Evolutionary conservation across 2,797 vertebrate species (phyloP).

Genomic region (Galaxias olidus): DNA sequence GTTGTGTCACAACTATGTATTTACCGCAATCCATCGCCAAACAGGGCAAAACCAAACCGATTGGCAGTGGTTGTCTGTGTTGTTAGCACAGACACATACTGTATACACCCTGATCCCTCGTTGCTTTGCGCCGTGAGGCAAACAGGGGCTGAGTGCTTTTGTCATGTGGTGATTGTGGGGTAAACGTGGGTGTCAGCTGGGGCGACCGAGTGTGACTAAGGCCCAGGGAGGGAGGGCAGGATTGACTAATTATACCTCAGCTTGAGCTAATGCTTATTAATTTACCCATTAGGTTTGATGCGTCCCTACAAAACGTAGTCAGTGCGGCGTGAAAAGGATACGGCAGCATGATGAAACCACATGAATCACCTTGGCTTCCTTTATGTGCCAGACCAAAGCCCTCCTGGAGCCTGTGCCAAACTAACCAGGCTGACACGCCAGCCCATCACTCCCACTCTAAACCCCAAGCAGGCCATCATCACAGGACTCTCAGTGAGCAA

Average conservation of each 20-base stretch:
- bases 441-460: constrained; percentile 39
- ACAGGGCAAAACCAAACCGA: constrained; percentile 2
- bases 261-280: constrained; percentile 46
- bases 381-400: constrained; percentile 16
- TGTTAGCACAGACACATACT: constrained; percentile 1
- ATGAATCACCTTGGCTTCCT: constrained; percentile 20
- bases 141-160: constrained; percentile 19
- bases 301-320: constrained; percentile 36
- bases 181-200: constrained; percentile 11
- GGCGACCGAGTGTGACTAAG: constrained; percentile 19
- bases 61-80: not conserved
- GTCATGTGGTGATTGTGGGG: constrained; percentile 6
- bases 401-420: constrained; percentile 19
- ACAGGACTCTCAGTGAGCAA: constrained; percentile 65
- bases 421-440: constrained; percentile 38
- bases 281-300: constrained; percentile 49
- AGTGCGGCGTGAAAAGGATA: constrained; percentile 20
- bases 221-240: constrained; percentile 2
- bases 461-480: constrained; percentile 33
- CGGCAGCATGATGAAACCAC: constrained; percentile 1
- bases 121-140: constrained; percentile 7
- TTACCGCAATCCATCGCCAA: not conserved
- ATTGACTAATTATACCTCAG: constrained; percentile 10
- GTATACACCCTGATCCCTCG: not conserved
- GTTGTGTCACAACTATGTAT: not conserved